Evolutionary conservation across 2,797 vertebrate species (phyloP), one percentile per base, ranked within the genome.

Genomic region (Vireo griseus): DNA sequence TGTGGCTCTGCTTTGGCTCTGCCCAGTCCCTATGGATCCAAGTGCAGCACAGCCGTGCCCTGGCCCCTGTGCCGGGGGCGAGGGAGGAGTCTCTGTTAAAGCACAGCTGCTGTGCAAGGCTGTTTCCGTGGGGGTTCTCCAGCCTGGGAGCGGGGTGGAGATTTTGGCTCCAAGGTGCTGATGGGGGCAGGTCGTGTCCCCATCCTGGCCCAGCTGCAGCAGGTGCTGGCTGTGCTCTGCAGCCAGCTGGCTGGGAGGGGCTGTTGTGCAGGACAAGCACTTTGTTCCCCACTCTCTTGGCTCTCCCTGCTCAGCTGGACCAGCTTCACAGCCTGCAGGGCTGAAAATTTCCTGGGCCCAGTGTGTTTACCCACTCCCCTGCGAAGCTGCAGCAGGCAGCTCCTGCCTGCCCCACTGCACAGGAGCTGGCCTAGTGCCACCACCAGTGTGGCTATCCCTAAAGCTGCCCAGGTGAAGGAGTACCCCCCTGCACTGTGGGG

Each of bases 191-290:
- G 2, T 4, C 33, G 16, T 45, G 40, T 45, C n/a, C 50, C 0
- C 0, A 19, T n/a, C 26, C 26, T 26, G 61, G 40, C 44, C 42
- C 24, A 54, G 59, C 59, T 44, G 48, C 13, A 59, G 65, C 54
- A 4, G 6, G 1, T 11, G 14, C 21, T 44, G 13, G 28, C 61
- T 1, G 0, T 33, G 37, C 58, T 51, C 37, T 28, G 22, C 0
- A 1, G 28, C 44, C 33, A 59, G 21, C 55, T 59, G 29, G 13
- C 20, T 57, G 44, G 13, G 37, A 69, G 6, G 11, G 33, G 28
- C 40, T 33, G 13, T 2, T 11, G 25, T 31, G 5, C n/a, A 51
- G 8, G 15, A 51, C 10, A 20, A 22, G 15, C 10, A 18, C 50
- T 50, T 26, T 24, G 18, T 31, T 50, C 5, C 37, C 18, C n/a